A percentile compares a stretch with the other conserved stretches of the same genome.
Evolutionary conservation across 64 coral and sea anemone genomes (phyloP).

Genomic region (Acropora tenuis): DNA sequence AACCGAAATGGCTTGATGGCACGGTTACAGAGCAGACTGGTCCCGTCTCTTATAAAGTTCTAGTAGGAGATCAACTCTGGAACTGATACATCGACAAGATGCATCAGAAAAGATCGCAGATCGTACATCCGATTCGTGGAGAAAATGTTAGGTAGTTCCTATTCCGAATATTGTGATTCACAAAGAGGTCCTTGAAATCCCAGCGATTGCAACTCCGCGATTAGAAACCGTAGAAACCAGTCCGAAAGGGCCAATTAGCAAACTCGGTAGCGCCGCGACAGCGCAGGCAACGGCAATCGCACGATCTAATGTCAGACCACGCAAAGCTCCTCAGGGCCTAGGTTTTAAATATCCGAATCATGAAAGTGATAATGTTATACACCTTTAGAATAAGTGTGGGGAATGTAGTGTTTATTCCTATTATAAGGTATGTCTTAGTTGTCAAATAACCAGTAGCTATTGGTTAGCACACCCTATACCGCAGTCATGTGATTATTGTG

Average conservation of each 20-base stretch:
- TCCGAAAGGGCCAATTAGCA: not conserved
- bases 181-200: not conserved
- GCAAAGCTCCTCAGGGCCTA: not conserved
- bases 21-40: conserved; percentile 40
- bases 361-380: not conserved
- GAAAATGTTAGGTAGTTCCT: not conserved
- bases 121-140: not conserved
- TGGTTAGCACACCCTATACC: not conserved
- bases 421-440: not conserved
- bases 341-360: not conserved
- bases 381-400: conserved; percentile 7
- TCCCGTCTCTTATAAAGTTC: conserved; percentile 19
- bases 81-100: conserved; percentile 54
- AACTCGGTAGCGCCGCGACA: not conserved
- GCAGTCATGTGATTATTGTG: not conserved
- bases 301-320: not conserved
- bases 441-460: not conserved
- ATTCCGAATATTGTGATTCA: not conserved
- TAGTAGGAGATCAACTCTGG: conserved; percentile 15
- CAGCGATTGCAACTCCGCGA: not conserved
- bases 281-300: not conserved
- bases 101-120: not conserved
- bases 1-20: conserved; percentile 39
- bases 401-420: conserved; percentile 4
- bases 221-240: not conserved